Evolutionary conservation across 1,140 invertebrate genomes (phyloP).

Genomic region (Proctacanthus coquilletti): DNA sequence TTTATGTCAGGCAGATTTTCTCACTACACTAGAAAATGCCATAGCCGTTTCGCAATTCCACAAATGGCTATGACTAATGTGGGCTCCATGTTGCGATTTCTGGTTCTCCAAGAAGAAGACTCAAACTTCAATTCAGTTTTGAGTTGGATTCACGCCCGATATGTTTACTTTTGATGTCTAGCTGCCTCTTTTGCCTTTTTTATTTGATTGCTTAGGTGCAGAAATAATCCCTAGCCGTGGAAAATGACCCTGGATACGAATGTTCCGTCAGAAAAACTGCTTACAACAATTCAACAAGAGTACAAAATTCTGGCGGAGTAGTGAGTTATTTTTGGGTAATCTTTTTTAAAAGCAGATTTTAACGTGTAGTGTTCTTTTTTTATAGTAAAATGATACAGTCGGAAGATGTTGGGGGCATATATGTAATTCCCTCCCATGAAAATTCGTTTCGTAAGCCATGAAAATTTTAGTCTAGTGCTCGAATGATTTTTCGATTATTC

Average conservation of each 20-base stretch:
- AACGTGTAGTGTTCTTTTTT: constrained; percentile 15
- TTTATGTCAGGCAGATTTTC: too few species aligned
- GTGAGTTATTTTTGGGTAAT: constrained; percentile 35
- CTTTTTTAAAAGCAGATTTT: constrained; percentile 1
- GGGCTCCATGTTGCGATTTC: too few species aligned
- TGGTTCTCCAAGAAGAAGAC: too few species aligned
- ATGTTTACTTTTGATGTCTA: too few species aligned
- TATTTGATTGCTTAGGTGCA: too few species aligned
- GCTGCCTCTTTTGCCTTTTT: too few species aligned
- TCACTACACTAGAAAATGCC: too few species aligned
- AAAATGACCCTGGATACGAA: constrained; percentile 21
- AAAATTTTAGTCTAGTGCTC: not conserved
- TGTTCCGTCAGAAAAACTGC: constrained; percentile 25
- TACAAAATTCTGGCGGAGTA: constrained; percentile 65
- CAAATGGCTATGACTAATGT: too few species aligned
- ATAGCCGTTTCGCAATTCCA: too few species aligned
- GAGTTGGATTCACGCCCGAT: too few species aligned
- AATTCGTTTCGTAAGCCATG: constrained; percentile 51
- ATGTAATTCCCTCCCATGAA: constrained; percentile 79
- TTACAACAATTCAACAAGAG: constrained; percentile 42
- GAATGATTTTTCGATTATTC: constrained; percentile 13
- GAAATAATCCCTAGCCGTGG: too few species aligned
- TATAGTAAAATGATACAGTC: constrained; percentile 69
- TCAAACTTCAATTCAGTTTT: too few species aligned
- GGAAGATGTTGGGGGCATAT: constrained; percentile 73